These are phyloP conservation scores for Epinephelus malabaricus DNA, from an alignment of 2,797 vertebrate genomes.

Conservation along the genomic window DNA sequence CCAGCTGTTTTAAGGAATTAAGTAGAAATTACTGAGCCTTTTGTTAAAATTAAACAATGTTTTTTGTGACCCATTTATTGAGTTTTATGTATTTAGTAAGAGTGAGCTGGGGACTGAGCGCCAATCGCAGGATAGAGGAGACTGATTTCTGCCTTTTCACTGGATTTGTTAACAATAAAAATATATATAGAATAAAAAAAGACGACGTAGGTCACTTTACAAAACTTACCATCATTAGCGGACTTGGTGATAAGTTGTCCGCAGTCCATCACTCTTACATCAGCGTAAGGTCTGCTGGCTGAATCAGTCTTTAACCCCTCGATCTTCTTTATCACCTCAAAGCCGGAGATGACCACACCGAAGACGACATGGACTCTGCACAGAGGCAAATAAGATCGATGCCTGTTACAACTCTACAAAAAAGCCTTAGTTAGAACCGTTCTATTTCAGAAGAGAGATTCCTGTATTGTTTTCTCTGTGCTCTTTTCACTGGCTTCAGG, in stretches of 20 bases:
- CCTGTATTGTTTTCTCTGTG: too few species aligned
- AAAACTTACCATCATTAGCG: constrained; percentile 90
- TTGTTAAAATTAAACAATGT: not conserved
- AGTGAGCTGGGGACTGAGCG: not conserved
- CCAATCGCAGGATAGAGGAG: not conserved
- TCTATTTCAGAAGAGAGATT: too few species aligned
- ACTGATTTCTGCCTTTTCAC: not conserved
- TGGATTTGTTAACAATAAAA: not conserved
- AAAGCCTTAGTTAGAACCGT: too few species aligned
- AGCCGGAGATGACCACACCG: constrained; percentile 96
- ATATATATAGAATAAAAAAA: not conserved
- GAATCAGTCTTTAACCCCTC: constrained; percentile 97
- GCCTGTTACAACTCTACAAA: not conserved
- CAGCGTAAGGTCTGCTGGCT: constrained; percentile 96
- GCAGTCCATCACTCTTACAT: constrained; percentile 96
- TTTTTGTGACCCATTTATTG: not conserved
- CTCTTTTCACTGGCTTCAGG: too few species aligned
- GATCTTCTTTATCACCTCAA: constrained; percentile 97
- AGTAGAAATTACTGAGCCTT: not conserved
- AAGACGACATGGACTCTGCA: constrained; percentile 98
- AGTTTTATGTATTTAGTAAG: not conserved
- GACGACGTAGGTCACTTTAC: not conserved
- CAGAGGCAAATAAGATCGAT: constrained; percentile 16
- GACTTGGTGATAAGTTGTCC: constrained; percentile 94
- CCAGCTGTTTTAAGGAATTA: not conserved